These are phyloP conservation scores for Egretta garzetta DNA, from an alignment of 2,113 vertebrate species.

Conservation along the genomic window DNA sequence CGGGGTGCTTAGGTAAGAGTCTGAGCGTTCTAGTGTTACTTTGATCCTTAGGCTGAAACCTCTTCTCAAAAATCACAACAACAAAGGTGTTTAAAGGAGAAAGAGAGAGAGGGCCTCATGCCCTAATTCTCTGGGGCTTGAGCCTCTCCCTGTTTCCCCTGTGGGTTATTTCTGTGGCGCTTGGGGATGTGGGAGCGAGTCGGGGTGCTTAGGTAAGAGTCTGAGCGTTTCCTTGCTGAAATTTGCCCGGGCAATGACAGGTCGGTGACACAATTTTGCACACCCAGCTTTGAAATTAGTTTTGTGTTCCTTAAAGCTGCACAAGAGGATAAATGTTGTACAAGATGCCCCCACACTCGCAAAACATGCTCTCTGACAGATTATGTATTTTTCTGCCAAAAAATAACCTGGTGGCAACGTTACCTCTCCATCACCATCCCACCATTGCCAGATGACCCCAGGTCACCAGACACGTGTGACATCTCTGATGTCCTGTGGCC, in stretches of 20 bases:
- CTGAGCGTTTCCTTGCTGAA: not conserved
- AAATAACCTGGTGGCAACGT: not conserved
- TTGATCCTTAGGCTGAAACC: not conserved
- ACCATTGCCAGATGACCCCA: not conserved
- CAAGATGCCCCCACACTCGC: not conserved
- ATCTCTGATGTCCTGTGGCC: not conserved
- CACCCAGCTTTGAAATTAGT: not conserved
- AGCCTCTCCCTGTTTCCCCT: not conserved
- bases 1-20: not conserved
- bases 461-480: not conserved
- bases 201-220: not conserved
- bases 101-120: not conserved
- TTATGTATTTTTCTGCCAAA: not conserved
- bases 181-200: not conserved
- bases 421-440: not conserved
- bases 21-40: not conserved
- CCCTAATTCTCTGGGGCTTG: not conserved
- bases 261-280: not conserved
- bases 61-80: not conserved
- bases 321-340: not conserved
- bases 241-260: accelerated
- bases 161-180: accelerated
- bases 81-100: not conserved
- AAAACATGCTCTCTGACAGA: not conserved
- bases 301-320: not conserved